These are phyloP conservation scores for Folsomia candida DNA, from an alignment of 2,888 invertebrate genomes.

Conservation along the genomic window DNA sequence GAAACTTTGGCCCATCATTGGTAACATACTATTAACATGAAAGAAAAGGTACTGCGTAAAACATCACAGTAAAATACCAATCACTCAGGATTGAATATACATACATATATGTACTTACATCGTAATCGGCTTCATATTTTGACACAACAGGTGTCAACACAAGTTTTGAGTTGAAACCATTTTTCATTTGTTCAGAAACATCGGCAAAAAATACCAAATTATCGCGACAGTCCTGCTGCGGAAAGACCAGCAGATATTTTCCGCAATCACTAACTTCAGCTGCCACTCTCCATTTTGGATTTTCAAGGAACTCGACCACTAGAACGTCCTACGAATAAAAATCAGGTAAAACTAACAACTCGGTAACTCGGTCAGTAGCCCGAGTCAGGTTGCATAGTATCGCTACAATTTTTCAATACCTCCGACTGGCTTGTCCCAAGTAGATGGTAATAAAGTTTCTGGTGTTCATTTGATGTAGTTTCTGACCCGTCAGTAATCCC, in stretches of 20 bases:
- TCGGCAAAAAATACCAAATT: conserved; percentile 84
- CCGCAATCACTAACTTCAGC: conserved; percentile 89
- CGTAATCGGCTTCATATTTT: conserved; percentile 89
- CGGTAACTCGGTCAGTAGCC: not conserved
- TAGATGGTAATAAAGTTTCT: conserved; percentile 90
- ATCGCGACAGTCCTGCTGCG: conserved; percentile 85
- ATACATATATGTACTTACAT: conserved; percentile 61
- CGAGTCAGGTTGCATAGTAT: not conserved
- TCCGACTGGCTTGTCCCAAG: conserved; percentile 80
- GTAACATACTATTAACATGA: conserved; percentile 74
- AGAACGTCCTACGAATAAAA: conserved; percentile 68
- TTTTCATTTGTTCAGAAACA: conserved; percentile 59
- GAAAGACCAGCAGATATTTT: conserved; percentile 75
- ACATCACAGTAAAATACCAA: not conserved
- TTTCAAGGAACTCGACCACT: conserved; percentile 83
- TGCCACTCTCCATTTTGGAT: conserved; percentile 85
- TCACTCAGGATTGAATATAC: no score
- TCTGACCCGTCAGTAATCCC: conserved; percentile 90
- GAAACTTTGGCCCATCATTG: conserved; percentile 75
- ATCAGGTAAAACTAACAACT: no score
- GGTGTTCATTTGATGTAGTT: conserved; percentile 79
- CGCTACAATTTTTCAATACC: no score
- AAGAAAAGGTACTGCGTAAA: conserved; percentile 1
- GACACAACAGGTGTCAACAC: conserved; percentile 76
- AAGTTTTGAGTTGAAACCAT: conserved; percentile 61